A percentile compares a stretch with the other conserved stretches of the same genome.
Evolutionary conservation across 92 coral and sea anemone species (phyloP).

Genomic region (Blastomussa wellsi): DNA sequence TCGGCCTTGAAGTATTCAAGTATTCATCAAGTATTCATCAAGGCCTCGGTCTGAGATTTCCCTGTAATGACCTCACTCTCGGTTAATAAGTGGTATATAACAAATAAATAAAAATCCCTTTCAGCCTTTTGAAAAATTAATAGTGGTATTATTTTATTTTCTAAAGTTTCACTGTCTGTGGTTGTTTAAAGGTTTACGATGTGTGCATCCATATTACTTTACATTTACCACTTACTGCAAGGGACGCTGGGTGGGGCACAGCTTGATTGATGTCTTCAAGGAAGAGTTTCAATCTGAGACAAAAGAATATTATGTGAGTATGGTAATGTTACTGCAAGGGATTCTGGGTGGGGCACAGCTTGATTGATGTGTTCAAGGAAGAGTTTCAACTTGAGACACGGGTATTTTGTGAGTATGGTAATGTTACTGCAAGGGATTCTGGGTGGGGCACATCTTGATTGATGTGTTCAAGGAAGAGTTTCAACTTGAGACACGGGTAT

Average conservation of each 20-base stretch:
- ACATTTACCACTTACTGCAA: constrained; percentile 95
- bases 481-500: constrained; percentile 86
- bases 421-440: constrained; percentile 96
- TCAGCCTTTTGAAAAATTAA: no score
- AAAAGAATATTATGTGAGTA: constrained; percentile 88
- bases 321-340: constrained; percentile 76
- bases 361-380: constrained; percentile 84
- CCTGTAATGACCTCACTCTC: no score
- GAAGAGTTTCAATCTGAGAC: constrained; percentile 91
- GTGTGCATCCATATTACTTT: constrained; percentile 87
- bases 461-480: constrained; percentile 92
- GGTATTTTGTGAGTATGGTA: constrained; percentile 81
- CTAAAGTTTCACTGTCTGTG: not conserved
- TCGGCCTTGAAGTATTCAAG: no score
- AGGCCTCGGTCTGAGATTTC: no score
- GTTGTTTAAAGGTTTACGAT: constrained; percentile 67
- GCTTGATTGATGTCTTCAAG: constrained; percentile 82
- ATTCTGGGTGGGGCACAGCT: constrained; percentile 86
- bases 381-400: constrained; percentile 91
- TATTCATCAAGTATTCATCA: no score
- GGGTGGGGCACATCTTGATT: constrained; percentile 87
- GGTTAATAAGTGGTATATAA: no score
- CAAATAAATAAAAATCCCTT: no score
- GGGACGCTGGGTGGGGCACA: constrained; percentile 95
- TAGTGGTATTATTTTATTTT: not conserved